phyloP scores from a whole-genome alignment of 2,113 vertebrate species.

The Rallus limicola region DNA sequence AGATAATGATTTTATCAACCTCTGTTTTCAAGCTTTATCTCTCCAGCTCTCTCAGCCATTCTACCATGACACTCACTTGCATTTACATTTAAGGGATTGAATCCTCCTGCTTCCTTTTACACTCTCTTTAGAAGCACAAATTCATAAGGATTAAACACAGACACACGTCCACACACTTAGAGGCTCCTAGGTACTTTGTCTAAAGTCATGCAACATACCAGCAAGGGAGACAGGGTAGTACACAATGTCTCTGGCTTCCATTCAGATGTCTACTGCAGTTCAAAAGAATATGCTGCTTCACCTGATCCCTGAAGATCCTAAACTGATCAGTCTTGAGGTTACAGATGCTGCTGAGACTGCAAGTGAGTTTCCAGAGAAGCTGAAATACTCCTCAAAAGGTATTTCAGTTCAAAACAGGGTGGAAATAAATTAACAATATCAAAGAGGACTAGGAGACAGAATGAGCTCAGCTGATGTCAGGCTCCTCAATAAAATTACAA shows the following conservation, averaged over 20 bases:
- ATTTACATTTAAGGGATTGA: neutral
- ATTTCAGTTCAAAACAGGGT: slow-evolving; percentile 11
- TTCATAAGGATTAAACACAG: neutral
- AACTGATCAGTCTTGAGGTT: slow-evolving; percentile 6
- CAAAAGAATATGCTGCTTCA: neutral
- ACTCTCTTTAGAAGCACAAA: neutral
- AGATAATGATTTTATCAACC: neutral
- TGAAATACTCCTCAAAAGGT: neutral
- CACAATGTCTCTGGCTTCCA: neutral
- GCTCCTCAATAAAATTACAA: neutral
- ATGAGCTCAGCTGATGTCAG: neutral
- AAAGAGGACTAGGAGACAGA: neutral
- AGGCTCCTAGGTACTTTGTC: neutral
- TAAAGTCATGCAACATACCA: neutral
- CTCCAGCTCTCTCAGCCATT: neutral
- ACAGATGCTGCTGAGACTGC: neutral
- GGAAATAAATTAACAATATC: neutral
- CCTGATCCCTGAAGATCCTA: neutral
- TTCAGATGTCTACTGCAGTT: slow-evolving; percentile 12
- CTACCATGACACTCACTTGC: fast-evolving
- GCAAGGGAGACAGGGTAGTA: neutral
- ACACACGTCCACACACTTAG: neutral
- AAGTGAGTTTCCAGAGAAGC: slow-evolving; percentile 58
- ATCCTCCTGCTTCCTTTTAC: neutral
- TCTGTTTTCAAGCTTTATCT: neutral